These are phyloP conservation scores for Ibycter americanus DNA, from an alignment of 2,797 vertebrate species.

Conservation along the genomic window DNA sequence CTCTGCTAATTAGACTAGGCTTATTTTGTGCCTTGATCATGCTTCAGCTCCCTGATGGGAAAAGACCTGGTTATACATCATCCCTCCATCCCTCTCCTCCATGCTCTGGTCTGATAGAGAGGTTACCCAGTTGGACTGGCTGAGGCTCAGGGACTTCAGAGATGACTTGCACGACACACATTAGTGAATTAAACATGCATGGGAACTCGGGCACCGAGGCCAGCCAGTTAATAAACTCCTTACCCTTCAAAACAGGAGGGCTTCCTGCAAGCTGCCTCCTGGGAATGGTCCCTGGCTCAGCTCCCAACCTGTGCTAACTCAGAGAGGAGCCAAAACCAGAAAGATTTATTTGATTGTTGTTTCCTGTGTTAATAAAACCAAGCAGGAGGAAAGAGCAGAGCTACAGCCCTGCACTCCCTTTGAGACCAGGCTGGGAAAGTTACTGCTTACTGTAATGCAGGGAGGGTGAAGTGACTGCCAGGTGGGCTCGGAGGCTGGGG, in stretches of 20 bases:
- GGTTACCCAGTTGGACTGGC: fast-evolving
- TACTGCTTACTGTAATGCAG: neutral
- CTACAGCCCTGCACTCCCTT: neutral
- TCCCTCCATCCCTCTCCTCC: neutral
- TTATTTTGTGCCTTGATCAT: neutral
- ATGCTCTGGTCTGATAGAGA: neutral
- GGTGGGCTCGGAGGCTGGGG: neutral
- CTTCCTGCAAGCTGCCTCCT: neutral
- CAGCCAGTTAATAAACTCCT: neutral
- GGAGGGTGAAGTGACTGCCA: neutral
- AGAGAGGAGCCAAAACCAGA: neutral
- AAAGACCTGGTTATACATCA: neutral
- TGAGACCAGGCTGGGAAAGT: neutral
- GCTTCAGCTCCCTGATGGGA: neutral
- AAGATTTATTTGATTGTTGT: neutral
- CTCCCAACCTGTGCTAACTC: neutral
- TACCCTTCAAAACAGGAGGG: neutral
- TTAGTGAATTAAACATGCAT: neutral
- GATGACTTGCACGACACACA: fast-evolving
- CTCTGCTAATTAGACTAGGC: neutral
- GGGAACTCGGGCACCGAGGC: neutral
- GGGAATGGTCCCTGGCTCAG: neutral
- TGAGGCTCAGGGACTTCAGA: neutral
- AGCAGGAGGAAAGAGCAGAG: neutral
- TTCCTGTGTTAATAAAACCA: neutral